Evolutionary conservation across 2,113 vertebrate genomes (phyloP), one percentile per base, ranked within the genome.

Genomic region (Tragelaphus imberbis): DNA sequence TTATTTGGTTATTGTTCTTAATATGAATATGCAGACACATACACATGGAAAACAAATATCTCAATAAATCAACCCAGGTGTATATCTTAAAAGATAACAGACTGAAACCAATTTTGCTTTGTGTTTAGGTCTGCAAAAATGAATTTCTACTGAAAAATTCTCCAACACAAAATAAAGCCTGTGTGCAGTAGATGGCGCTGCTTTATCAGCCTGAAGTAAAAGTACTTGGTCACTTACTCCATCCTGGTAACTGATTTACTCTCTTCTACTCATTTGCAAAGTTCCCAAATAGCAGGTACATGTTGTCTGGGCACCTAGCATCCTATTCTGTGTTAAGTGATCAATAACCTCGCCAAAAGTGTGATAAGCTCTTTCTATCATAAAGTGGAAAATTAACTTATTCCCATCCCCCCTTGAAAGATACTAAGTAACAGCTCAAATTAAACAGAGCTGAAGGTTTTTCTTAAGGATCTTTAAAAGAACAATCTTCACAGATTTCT

Each of bases 101-200:
- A 33, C 1, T 36, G 7, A 14, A 71, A 68, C 14, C 15, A 5
- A 33, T 23, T n/a, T 40, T 61, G 7, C 49, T 88, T 47, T 36
- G 30, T 30, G 15, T 25, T 91, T 40, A 68, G 16, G 53, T 65
- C 51, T 84, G 15, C 3, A 63, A 36, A 80, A 21, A 87, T 12
- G 16, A 44, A 44, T 47, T 51, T 91, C 63, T 79, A 12, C 16
- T 30, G 0, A 55, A 51, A 16, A 87, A 55, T 71, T n/a, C 21
- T 17, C 8, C 77, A 30, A 53, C 40, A 44, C 27, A 63, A 92
- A 79, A 90, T 93, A 51, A 91, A 90, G n/a, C 5, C 51, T 81
- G 1, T 92, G 44, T 33, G 84, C 99, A 98, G 98, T 97, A 99
- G 98, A 88, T 99, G 98, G 98, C 98, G 92, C 98, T 98, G 95